Base-by-base conservation (phyloP, 2,888 invertebrate genomes). In the Caenorhabditis wallacei region DNA sequence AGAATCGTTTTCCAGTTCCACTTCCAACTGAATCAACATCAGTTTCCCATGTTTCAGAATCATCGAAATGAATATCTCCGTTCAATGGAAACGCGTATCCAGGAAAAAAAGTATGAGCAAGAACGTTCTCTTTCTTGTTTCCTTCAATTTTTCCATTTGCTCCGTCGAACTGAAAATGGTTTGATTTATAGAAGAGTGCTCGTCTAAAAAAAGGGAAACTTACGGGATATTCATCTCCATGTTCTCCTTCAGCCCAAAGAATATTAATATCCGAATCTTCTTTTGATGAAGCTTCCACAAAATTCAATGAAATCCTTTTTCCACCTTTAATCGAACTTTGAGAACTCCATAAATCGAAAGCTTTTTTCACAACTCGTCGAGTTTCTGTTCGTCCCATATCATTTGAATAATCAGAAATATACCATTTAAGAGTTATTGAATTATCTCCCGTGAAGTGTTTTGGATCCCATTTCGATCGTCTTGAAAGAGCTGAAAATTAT, bases 231-330 rank as follows among this genome's bases (percentile, higher is more conserved):
- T 85, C 81, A 74, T 91, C 91, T 13, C 90, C 91, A 75, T 91
- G 91, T 3, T 89, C 85, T 16, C 90, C 92, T 57, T 94, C 93
- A 1, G 94, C 95, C 93, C 96, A 96, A 1, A 94, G 94, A 22
- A 96, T 94, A 74, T 95, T 94, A 84, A 96, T 95, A 91, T 96
- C 95, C 0, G 95, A 95, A 10, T 94, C 93, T n/a, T 76, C 88
- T 0, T 94, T 94, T 92, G 18, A 93, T 91, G 79, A 13, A 2
- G 90, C 91, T 80, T 92, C 92, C 37, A 83, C 87, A 81, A 92
- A 92, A 2, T 85, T 84, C 57, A 91, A 81, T 16, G 92, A 91
- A 92, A 95, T 95, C 69, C 91, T 75, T 26, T 70, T 46, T 93
- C 37, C 80, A 37, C 94, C 93, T 5, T 85, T 85, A 37, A 91